A percentile compares a stretch with the other conserved stretches of the same genome.
These are phyloP conservation scores for Dynastes grantii DNA, from an alignment of 2,888 invertebrate species.

Conservation along the genomic window DNA sequence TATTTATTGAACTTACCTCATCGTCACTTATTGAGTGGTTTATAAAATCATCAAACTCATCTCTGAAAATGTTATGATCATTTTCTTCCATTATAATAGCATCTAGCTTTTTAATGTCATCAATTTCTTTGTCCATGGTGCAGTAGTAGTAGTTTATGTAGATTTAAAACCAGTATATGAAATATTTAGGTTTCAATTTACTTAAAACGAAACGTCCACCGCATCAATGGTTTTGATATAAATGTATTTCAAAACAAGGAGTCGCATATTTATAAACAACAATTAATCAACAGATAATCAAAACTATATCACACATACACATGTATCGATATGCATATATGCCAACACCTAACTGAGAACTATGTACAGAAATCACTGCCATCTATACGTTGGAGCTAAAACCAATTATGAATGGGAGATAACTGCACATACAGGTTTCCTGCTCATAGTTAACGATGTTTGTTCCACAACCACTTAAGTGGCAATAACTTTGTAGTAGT, in stretches of 20 bases:
- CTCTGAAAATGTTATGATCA: conserved; percentile 43
- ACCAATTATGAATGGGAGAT: neutral
- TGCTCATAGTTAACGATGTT: too few relatives aligned
- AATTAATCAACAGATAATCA: neutral
- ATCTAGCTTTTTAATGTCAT: conserved; percentile 49
- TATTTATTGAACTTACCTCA: conserved; percentile 34
- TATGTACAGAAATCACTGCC: neutral
- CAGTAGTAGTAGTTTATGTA: neutral
- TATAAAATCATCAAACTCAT: conserved; percentile 52
- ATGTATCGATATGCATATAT: neutral
- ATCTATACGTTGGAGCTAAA: neutral
- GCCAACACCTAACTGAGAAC: neutral
- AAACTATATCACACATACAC: neutral
- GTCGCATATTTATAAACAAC: neutral
- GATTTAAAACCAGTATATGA: neutral
- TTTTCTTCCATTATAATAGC: conserved; percentile 44
- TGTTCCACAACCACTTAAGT: too few relatives aligned
- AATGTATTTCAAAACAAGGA: neutral
- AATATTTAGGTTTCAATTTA: neutral
- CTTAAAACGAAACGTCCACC: neutral
- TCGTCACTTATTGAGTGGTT: conserved; percentile 48
- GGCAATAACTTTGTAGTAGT: too few relatives aligned
- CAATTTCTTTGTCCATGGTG: conserved; percentile 46
- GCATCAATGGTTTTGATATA: neutral
- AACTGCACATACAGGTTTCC: too few relatives aligned